Base-by-base conservation (phyloP, 2,113 vertebrate genomes). In the Marcusenius ussheri region DNA sequence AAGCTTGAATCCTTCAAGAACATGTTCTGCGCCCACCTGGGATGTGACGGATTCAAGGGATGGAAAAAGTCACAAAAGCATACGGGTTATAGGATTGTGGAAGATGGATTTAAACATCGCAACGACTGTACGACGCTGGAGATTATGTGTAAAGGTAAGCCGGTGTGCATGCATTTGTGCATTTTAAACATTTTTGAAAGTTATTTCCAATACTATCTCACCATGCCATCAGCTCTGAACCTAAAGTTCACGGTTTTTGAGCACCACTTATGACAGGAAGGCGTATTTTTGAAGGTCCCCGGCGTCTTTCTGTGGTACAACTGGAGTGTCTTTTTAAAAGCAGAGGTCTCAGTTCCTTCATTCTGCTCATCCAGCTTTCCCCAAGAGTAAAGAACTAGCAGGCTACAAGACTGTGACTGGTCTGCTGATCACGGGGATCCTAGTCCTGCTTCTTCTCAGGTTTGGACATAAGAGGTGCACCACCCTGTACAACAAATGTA, bases 61-160 rank as follows among this genome's bases (percentile, higher is more conserved):
- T 50, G 50, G 77, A 46, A 5, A 4, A 0, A 0, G 24, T 50
- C 47, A 9, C 35, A 27, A 45, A 31, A 4, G 0, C 31, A 35
- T 35, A 35, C 1, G 31, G 31, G 31, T 35, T 35, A 35, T 35
- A 1, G 31, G 31, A 35, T 35, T 35, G 31, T 35, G 31, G 31
- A 35, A 39, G 39, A 2, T 39, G 39, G 39, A 39, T 39, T 39
- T 39, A 39, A 39, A 39, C 39, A 39, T 39, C 39, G 39, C 39
- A 39, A 39, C 39, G 39, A 39, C 13, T 89, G 89, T 45, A 5
- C 0, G 0, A 35, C 8, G 2, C 49, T 84, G 77, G 27, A 9
- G 50, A 62, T 89, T 6, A 45, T 21, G 24, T 90, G 89, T 46
- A 39, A 90, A 87, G 83, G 89, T 90, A 21, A 47, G 45, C n/a